Evolutionary conservation across 2,113 vertebrate species (phyloP).

Genomic region (Pteruthius melanotis): DNA sequence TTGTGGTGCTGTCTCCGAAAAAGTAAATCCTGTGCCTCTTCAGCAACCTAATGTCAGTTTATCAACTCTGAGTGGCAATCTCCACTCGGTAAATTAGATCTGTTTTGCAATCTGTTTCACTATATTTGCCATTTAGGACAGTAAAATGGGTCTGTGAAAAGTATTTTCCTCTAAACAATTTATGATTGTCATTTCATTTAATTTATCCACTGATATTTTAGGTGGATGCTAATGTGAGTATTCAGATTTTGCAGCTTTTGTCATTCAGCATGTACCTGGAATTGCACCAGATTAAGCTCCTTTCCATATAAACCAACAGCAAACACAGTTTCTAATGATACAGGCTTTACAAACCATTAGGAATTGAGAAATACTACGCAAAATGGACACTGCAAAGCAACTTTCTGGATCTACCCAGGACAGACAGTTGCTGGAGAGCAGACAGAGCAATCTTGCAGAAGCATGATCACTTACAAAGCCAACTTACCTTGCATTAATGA

Average conservation of each 20-base stretch:
- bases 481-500: slow-evolving; percentile 93
- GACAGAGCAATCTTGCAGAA: slow-evolving; percentile 21
- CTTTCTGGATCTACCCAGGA: slow-evolving; percentile 24
- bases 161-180: neutral
- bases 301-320: neutral
- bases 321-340: neutral
- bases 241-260: neutral
- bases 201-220: neutral
- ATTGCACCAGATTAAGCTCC: neutral
- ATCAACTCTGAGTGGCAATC: slow-evolving; percentile 18
- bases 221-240: neutral
- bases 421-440: slow-evolving; percentile 32
- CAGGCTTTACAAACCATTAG: neutral
- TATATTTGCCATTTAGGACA: slow-evolving; percentile 36
- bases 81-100: slow-evolving; percentile 44
- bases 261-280: neutral
- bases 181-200: neutral
- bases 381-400: slow-evolving; percentile 41
- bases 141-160: neutral
- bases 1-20: neutral
- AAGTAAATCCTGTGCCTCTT: neutral
- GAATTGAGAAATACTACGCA: neutral
- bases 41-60: neutral
- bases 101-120: slow-evolving; percentile 37
- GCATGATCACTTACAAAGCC: slow-evolving; percentile 36